phyloP scores from a whole-genome alignment of 2,797 vertebrate genomes.

The Hybognathus amarus region DNA sequence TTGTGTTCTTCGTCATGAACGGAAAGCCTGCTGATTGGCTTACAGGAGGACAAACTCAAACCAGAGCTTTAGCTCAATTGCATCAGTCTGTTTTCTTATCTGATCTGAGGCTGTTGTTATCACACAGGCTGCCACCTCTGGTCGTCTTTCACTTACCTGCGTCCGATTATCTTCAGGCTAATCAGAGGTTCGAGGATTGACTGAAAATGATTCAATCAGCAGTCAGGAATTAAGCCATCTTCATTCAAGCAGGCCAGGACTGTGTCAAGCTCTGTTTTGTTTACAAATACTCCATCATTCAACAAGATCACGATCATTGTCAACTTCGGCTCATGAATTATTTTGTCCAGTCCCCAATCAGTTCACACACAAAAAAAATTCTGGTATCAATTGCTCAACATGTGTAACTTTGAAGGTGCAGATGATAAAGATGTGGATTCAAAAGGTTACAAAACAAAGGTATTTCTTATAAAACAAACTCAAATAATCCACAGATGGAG shows the following conservation, averaged over 20 bases:
- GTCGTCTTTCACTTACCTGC: slow-evolving; percentile 57
- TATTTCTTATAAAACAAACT: too few relatives aligned
- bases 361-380: neutral
- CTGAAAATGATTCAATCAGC: slow-evolving; percentile 59
- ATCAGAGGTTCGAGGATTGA: slow-evolving; percentile 54
- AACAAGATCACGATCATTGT: neutral
- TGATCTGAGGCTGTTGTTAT: slow-evolving; percentile 50
- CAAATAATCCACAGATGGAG: too few relatives aligned
- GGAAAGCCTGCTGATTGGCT: slow-evolving; percentile 18
- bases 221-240: slow-evolving; percentile 52
- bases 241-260: slow-evolving; percentile 19
- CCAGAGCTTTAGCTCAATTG: neutral
- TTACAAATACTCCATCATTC: slow-evolving; percentile 34
- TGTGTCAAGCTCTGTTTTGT: slow-evolving; percentile 34
- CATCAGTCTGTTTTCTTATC: slow-evolving; percentile 49
- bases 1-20: slow-evolving; percentile 16
- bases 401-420: too few relatives aligned
- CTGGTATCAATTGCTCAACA: neutral
- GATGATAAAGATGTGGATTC: too few relatives aligned
- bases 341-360: neutral
- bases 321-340: neutral
- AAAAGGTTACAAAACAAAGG: too few relatives aligned
- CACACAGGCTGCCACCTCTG: slow-evolving; percentile 45
- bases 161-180: slow-evolving; percentile 55
- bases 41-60: slow-evolving; percentile 4